Conservation (phyloP, 2,888 invertebrate species). For the Ophion costatus region DNA sequence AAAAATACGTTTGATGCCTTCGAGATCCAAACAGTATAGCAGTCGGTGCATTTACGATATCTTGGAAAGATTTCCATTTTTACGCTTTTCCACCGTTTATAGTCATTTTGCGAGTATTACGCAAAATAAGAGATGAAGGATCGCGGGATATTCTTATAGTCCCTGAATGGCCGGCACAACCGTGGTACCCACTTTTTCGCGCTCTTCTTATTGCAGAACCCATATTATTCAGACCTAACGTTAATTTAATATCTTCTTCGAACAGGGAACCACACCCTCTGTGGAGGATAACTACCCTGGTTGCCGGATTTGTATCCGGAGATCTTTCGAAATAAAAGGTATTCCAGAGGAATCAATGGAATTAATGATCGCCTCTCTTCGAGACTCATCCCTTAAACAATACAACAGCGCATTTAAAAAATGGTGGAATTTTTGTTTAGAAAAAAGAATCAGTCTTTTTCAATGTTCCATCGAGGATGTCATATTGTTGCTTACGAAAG, state of each 20-base stretch:
- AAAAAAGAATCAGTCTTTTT: neutral
- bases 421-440: too few relatives aligned
- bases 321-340: constrained; percentile 21
- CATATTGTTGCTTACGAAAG: neutral
- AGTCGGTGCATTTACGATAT: neutral
- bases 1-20: neutral
- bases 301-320: constrained; percentile 57
- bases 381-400: constrained; percentile 7
- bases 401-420: too few relatives aligned
- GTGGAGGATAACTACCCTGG: constrained; percentile 62
- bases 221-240: too few relatives aligned
- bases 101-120: neutral
- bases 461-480: constrained; percentile 13
- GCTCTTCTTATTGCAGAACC: too few relatives aligned
- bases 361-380: constrained; percentile 13
- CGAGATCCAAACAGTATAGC: neutral
- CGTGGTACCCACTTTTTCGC: too few relatives aligned
- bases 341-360: constrained; percentile 30
- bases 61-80: neutral
- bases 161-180: too few relatives aligned
- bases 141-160: constrained; percentile 22
- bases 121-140: constrained; percentile 28
- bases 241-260: constrained; percentile 37
- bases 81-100: constrained; percentile 16
- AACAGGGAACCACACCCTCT: constrained; percentile 49